Percentiles rank a stretch among this genome's conserved stretches.
These are phyloP conservation scores for Geopemphigus sp. DNA, from an alignment of 1,140 invertebrate species.

Conservation along the genomic window DNA sequence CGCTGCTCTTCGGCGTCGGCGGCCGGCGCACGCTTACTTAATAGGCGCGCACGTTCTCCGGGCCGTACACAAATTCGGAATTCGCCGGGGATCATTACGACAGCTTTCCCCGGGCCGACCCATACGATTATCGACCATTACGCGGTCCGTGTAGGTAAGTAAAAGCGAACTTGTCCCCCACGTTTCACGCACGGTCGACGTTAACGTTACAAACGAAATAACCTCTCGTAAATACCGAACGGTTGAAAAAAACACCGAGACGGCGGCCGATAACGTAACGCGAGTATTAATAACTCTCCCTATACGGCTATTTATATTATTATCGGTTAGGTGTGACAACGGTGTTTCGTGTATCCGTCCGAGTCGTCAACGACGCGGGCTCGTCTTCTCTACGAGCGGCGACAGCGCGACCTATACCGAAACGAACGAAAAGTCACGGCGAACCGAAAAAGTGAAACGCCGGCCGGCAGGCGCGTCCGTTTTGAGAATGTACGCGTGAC, in stretches of 20 bases:
- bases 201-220: neutral
- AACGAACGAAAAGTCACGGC: too few relatives aligned
- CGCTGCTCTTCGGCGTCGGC: too few relatives aligned
- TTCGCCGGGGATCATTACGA: neutral
- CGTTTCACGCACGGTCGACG: neutral
- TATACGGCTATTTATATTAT: too few relatives aligned
- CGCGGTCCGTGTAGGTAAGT: neutral
- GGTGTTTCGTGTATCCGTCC: too few relatives aligned
- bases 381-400: too few relatives aligned
- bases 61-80: neutral
- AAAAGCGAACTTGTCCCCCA: slow-evolving; percentile 29
- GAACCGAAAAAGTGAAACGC: slow-evolving; percentile 3
- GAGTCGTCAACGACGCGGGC: too few relatives aligned
- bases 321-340: too few relatives aligned
- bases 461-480: neutral
- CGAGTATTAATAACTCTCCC: too few relatives aligned
- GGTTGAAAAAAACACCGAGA: too few relatives aligned
- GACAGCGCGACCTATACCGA: neutral
- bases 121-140: neutral
- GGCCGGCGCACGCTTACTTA: too few relatives aligned
- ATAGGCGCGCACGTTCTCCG: too few relatives aligned
- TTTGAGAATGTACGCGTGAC: neutral
- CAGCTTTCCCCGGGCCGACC: slow-evolving; percentile 24
- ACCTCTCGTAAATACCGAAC: neutral
- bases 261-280: too few relatives aligned